Conservation (phyloP, 2,888 invertebrate genomes). For the Pyrgus malvae region DNA sequence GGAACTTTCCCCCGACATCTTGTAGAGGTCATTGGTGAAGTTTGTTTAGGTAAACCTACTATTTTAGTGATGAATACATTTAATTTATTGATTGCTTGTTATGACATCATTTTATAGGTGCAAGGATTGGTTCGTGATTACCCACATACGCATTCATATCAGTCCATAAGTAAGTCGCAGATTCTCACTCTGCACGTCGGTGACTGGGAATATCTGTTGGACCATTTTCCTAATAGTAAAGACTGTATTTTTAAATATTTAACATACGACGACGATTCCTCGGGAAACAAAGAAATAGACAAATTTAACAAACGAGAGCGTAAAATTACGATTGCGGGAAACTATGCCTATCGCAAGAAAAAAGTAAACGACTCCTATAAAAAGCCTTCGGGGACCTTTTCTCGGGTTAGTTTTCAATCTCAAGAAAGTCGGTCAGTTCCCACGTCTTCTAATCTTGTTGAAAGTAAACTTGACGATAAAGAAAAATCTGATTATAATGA, state of each 20-base stretch:
- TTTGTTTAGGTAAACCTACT: no score
- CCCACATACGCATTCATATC: slow-evolving; percentile 55
- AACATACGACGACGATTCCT: slow-evolving; percentile 10
- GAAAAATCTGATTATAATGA: no score
- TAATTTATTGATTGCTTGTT: no score
- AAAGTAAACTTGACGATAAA: not conserved
- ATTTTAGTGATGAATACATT: no score
- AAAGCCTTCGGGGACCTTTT: not conserved
- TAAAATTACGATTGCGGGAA: slow-evolving; percentile 24
- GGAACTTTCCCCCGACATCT: no score
- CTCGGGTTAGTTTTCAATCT: not conserved
- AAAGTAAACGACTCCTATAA: not conserved
- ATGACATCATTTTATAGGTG: slow-evolving; percentile 39
- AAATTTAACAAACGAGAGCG: slow-evolving; percentile 20
- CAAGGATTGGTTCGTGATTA: slow-evolving; percentile 54
- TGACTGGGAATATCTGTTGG: slow-evolving; percentile 58
- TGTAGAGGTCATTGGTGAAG: no score
- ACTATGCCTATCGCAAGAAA: not conserved
- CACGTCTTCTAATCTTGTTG: not conserved
- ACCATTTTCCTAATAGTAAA: slow-evolving; percentile 57
- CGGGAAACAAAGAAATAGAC: not conserved
- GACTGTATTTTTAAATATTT: slow-evolving; percentile 45
- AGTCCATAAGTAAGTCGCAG: slow-evolving; percentile 52
- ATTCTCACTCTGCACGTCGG: slow-evolving; percentile 55
- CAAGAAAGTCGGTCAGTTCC: not conserved